Evolutionary conservation across 2,888 invertebrate genomes (phyloP).

Genomic region (Stegophylla sp.): DNA sequence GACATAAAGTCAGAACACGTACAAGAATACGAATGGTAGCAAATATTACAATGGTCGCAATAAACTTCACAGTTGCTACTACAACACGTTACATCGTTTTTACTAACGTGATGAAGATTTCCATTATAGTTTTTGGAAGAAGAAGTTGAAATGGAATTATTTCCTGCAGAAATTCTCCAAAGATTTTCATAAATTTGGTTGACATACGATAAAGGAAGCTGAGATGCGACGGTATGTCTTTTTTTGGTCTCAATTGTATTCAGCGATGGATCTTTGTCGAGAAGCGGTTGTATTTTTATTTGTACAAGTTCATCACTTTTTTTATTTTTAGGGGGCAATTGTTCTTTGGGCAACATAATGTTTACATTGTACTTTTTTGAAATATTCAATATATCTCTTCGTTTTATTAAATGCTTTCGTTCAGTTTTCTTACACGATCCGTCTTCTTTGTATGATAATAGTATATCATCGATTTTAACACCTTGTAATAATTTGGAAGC

Average conservation of each 20-base stretch:
- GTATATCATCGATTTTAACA: constrained; percentile 37
- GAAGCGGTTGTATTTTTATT: background rate
- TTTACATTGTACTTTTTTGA: constrained; percentile 42
- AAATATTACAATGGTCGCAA: constrained; percentile 47
- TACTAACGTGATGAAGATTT: constrained; percentile 9
- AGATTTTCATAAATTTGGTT: constrained; percentile 4
- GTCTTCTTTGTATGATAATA: constrained; percentile 20
- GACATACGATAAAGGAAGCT: constrained; percentile 26
- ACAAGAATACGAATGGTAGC: constrained; percentile 53
- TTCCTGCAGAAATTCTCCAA: constrained; percentile 27
- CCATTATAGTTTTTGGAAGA: background rate
- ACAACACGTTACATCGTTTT: constrained; percentile 1
- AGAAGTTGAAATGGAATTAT: background rate
- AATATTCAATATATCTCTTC: constrained; percentile 43
- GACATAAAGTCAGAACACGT: constrained; percentile 41
- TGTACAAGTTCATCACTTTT: background rate
- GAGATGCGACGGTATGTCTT: constrained; percentile 33
- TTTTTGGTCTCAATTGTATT: background rate
- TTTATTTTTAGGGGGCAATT: background rate
- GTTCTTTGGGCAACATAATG: background rate
- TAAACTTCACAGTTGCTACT: background rate
- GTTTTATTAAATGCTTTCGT: constrained; percentile 42
- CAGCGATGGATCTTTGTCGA: background rate
- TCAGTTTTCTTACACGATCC: constrained; percentile 3
- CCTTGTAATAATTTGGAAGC: constrained; percentile 44